Evolutionary conservation across 1,140 invertebrate genomes (phyloP), one percentile per base, ranked within the genome.

Genomic region (Lycorma delicatula): DNA sequence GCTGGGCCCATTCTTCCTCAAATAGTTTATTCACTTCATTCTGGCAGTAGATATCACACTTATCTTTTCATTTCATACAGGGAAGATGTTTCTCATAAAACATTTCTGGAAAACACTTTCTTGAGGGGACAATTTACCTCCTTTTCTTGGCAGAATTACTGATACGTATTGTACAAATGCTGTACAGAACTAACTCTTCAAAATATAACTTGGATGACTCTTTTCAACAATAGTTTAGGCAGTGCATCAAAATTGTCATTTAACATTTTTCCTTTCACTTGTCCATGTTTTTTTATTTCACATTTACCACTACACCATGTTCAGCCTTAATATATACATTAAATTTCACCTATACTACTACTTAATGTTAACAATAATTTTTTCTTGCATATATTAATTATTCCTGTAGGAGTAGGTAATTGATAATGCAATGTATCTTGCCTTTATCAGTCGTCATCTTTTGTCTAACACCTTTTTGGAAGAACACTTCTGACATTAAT

Each of bases 41-140:
- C 16, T 38, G 29, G 29, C 36, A 49, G 53, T 63, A 68, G 26
- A 41, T 58, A 38, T 69, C 63, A 58, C 66, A 69, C n/a, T 36
- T 59, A 64, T 48, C 66, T 66, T 28, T 55, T 62, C 1, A 60
- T 62, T 23, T 54, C 49, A 44, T 47, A 65, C 38, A 64, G 27
- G 1, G 34, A 46, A 48, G 60, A 18, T 58, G 62, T 65, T 26
- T 50, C 50, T 53, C 60, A 49, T 31, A 57, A 50, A 47, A 58
- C 56, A 5, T 25, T 4, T 4, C 25, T 23, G 25, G 16, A 22
- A 26, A 49, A 18, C 16, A 20, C 20, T 44, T 22, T 44, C 23
- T 22, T 44, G 18, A 2, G 23, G 6, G 23, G 23, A 20, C 16
- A 22, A 20, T 44, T 16, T 11, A 7, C 23, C 16, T 16, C 6